Conservation (phyloP, 2,797 vertebrate genomes). For the Halcyon smyrnensis region DNA sequence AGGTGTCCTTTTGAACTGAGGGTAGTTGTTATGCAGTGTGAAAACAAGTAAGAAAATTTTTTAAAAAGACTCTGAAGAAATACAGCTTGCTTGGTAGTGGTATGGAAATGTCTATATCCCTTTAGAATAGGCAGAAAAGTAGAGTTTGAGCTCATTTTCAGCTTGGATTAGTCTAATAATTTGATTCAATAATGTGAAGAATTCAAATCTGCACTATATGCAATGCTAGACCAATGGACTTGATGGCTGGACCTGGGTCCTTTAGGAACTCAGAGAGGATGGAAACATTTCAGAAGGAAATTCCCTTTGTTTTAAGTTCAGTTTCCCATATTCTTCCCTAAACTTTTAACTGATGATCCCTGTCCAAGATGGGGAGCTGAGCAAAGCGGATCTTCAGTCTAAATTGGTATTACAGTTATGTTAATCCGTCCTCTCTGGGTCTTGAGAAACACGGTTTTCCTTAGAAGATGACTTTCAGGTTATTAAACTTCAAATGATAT, state of each 20-base stretch:
- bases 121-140: neutral
- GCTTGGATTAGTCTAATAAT: neutral
- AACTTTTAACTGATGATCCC: neutral
- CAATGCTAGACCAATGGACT: neutral
- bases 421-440: neutral
- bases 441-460: neutral
- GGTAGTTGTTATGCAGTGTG: accelerated
- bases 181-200: neutral
- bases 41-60: neutral
- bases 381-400: neutral
- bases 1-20: neutral
- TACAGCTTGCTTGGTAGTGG: too few species aligned
- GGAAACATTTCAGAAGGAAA: neutral
- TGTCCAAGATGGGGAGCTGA: neutral
- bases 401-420: neutral
- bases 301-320: neutral
- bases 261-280: neutral
- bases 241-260: neutral
- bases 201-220: neutral
- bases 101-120: neutral
- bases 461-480: neutral
- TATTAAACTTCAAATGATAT: neutral
- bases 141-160: neutral
- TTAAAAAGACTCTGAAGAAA: too few species aligned
- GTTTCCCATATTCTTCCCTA: neutral